These are phyloP conservation scores for Menidia beryllina DNA, from an alignment of 2,113 vertebrate species.

Conservation along the genomic window DNA sequence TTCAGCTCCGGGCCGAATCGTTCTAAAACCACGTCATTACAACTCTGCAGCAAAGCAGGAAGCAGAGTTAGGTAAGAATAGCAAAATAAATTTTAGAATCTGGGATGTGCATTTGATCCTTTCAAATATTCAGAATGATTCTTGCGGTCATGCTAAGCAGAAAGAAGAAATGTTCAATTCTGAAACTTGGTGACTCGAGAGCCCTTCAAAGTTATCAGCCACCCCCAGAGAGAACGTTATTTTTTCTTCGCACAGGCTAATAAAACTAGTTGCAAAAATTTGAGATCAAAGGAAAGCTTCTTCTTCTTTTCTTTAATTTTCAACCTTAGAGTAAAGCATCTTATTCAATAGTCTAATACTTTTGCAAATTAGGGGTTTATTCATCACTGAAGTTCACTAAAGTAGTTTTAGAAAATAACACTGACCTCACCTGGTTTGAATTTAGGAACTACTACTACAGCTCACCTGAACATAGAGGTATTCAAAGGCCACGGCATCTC, in stretches of 20 bases:
- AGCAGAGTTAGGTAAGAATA: neutral
- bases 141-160: neutral
- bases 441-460: neutral
- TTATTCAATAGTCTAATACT: neutral
- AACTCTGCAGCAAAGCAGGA: slow-evolving; percentile 82
- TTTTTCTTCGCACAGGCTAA: slow-evolving; percentile 22
- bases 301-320: slow-evolving; percentile 21
- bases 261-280: no score
- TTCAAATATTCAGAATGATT: neutral
- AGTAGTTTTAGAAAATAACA: no score
- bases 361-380: neutral
- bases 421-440: neutral
- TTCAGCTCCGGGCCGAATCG: slow-evolving; percentile 94
- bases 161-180: slow-evolving; percentile 25
- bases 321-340: neutral
- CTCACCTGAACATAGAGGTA: slow-evolving; percentile 96
- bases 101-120: slow-evolving; percentile 11
- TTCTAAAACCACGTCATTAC: slow-evolving; percentile 95
- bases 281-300: slow-evolving; percentile 35
- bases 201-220: slow-evolving; percentile 28
- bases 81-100: neutral
- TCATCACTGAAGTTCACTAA: no score
- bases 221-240: slow-evolving; percentile 32
- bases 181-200: slow-evolving; percentile 28
- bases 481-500: slow-evolving; percentile 96